Evolutionary conservation across 30 jellyfish, hydroid and myxozoan genomes (phyloP), one percentile per base, ranked within the genome.

Genomic region (Turritopsis dohrnii): DNA sequence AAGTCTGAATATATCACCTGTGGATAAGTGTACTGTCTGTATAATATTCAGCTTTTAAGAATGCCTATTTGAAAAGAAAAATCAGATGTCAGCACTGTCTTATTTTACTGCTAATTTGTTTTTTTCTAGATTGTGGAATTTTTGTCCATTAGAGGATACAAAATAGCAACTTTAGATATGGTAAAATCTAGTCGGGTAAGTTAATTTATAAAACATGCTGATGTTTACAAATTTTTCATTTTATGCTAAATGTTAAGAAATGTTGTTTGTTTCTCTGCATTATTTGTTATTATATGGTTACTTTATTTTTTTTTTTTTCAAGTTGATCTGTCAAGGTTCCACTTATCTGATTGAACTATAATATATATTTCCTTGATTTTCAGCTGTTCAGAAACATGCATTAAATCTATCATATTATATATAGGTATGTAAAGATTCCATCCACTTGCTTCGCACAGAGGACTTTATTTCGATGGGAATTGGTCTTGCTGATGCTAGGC

Each of bases 391-490:
- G 60, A 41, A 41, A 41, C 60, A 41, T 41, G 60, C 60, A 41
- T 41, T 41, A 41, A 41, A 41, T 41, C 60, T 69, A n/a, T 69
- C 30, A 69, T 69, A n/a, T 27, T 69, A n/a, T 1, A 69, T n/a
- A 69, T 27, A 69, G 77, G 77, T 69, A 69, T 69, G 31, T 69
- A 27, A 69, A 23, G 77, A 69, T n/a, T 69, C 77, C 28, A 69
- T 69, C 30, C 77, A 69, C 30, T 69, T 69, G 77, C 30, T 69
- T n/a, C 77, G 77, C 9, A 19, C 77, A n/a, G 77, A 69, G 30
- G 77, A 69, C 30, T 69, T 69, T 69, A 69, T n/a, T n/a, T n/a
- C 77, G 30, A 69, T 69, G 77, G 77, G 1, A 21, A 66, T 66
- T 8, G 76, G 29, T 21, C 76, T 66, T 66, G 76, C 60, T 69